Evolutionary conservation across 1,140 invertebrate species (phyloP).

Genomic region (Geopemphigus sp.): DNA sequence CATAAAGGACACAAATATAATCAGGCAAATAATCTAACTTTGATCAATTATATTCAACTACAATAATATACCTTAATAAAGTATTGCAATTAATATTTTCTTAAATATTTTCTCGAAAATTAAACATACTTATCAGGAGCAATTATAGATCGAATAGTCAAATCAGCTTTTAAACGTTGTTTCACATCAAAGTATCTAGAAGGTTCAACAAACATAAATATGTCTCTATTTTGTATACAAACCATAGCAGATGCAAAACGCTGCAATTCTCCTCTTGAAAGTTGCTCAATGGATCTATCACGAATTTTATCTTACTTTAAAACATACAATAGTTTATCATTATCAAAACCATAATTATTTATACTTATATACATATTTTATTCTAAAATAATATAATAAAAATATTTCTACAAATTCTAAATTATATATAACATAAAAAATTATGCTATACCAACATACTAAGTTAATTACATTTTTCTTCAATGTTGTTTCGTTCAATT

Average conservation of each 20-base stretch:
- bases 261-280: conserved; percentile 93
- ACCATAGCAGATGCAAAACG: conserved; percentile 98
- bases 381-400: not conserved
- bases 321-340: too few relatives aligned
- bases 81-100: conserved; percentile 47
- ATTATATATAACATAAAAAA: not conserved
- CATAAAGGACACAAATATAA: conserved; percentile 98
- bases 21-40: conserved; percentile 98
- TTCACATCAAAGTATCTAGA: conserved; percentile 99
- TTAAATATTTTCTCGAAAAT: conserved; percentile 25
- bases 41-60: conserved; percentile 98
- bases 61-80: conserved; percentile 86
- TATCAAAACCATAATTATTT: too few relatives aligned
- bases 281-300: conserved; percentile 78
- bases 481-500: conserved; percentile 83
- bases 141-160: conserved; percentile 88
- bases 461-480: conserved; percentile 79
- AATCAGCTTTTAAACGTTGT: conserved; percentile 94
- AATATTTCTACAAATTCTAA: not conserved
- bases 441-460: conserved; percentile 61
- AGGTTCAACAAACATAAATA: conserved; percentile 99
- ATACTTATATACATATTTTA: not conserved
- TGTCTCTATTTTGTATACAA: conserved; percentile 96
- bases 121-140: conserved; percentile 78
- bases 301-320: conserved; percentile 85